Conservation (phyloP, 2,888 invertebrate genomes). For the Mythimna lalbum region DNA sequence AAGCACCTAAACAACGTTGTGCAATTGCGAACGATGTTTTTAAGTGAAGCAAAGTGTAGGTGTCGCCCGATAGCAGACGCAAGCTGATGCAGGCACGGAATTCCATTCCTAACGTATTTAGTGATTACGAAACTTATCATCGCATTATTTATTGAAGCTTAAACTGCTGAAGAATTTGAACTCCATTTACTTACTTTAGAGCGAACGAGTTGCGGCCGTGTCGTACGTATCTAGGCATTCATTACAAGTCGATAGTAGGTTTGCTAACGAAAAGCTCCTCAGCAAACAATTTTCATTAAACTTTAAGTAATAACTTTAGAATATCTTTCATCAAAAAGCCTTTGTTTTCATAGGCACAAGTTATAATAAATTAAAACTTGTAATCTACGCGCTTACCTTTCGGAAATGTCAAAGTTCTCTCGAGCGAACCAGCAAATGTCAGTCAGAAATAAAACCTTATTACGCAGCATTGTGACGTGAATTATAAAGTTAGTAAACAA, state of each 20-base stretch:
- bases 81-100: conserved; percentile 72
- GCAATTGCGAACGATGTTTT: conserved; percentile 75
- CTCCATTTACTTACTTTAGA: conserved; percentile 41
- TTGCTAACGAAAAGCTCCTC: conserved; percentile 22
- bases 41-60: conserved; percentile 74
- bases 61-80: conserved; percentile 78
- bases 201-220: conserved; percentile 19
- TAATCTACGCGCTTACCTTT: conserved; percentile 21
- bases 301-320: conserved; percentile 1
- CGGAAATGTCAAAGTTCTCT: conserved; percentile 51
- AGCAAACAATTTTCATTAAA: conserved; percentile 5
- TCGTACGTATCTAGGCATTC: conserved; percentile 14
- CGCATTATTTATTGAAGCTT: conserved; percentile 54
- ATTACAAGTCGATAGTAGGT: conserved; percentile 18
- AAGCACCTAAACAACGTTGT: conserved; percentile 79
- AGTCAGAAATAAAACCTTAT: conserved; percentile 49
- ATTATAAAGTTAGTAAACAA: conserved; percentile 56
- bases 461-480: conserved; percentile 40
- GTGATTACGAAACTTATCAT: conserved; percentile 59
- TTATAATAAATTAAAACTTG: not conserved
- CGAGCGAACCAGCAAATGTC: conserved; percentile 43
- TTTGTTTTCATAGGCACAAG: conserved; percentile 12
- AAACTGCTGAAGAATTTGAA: conserved; percentile 37
- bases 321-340: conserved; percentile 5
- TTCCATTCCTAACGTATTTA: conserved; percentile 67